Conservation (phyloP, 2,113 vertebrate species). For the Microtus montanus region DNA sequence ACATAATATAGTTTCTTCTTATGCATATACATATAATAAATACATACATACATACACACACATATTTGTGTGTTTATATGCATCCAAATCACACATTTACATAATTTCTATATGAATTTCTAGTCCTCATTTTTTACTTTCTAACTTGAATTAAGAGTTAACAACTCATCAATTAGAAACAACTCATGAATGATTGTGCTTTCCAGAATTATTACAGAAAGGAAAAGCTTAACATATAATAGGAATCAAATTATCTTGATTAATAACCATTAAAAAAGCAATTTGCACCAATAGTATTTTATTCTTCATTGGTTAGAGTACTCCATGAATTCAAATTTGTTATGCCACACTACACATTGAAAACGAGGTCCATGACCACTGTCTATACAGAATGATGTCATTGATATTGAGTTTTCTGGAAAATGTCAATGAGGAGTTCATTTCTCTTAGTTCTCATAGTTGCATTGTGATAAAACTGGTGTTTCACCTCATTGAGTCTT, state of each 20-base stretch:
- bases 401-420: constrained; percentile 16
- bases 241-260: constrained; percentile 51
- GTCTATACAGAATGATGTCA: constrained; percentile 11
- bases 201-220: constrained; percentile 46
- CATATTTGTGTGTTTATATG: neutral
- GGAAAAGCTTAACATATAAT: neutral
- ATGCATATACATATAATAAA: neutral
- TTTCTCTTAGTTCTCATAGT: constrained; percentile 33
- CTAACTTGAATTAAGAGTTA: constrained; percentile 40
- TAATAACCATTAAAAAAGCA: constrained; percentile 46
- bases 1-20: neutral
- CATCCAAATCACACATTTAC: neutral
- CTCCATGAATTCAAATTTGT: constrained; percentile 36
- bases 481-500: neutral
- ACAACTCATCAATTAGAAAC: neutral
- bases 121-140: neutral
- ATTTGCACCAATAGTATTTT: constrained; percentile 9
- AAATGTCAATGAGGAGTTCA: constrained; percentile 41
- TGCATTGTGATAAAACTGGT: constrained; percentile 26
- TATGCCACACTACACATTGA: constrained; percentile 44
- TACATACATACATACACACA: neutral
- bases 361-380: constrained; percentile 37
- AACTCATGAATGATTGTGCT: neutral
- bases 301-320: constrained; percentile 48
- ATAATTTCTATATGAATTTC: neutral